Percentiles rank a stretch among this genome's conserved stretches.
Evolutionary conservation across 2,113 vertebrate genomes (phyloP).

Genomic region (Callipepla squamata): DNA sequence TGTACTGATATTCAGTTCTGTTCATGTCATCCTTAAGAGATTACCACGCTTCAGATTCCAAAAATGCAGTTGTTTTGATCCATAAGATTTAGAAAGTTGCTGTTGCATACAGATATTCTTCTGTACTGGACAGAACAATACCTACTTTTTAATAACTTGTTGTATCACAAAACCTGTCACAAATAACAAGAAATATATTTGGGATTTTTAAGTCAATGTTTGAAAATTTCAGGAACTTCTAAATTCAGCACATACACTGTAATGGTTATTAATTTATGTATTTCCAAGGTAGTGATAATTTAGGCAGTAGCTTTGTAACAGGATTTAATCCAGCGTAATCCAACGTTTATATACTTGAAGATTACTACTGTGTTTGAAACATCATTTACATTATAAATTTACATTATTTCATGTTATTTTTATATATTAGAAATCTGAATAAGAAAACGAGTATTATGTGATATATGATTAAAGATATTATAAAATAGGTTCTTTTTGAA

Average conservation of each 20-base stretch:
- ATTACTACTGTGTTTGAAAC: not conserved
- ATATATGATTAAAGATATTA: not conserved
- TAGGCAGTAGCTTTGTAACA: not conserved
- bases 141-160: not conserved
- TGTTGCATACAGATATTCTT: constrained; percentile 25
- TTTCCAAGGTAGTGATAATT: not conserved
- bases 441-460: not conserved
- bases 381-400: not conserved
- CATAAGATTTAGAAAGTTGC: constrained; percentile 38
- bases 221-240: not conserved
- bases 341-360: not conserved
- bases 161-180: not conserved
- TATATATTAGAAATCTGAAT: not conserved
- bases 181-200: not conserved
- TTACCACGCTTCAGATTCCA: constrained; percentile 55
- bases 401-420: not conserved
- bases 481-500: not conserved
- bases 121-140: constrained; percentile 3
- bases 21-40: constrained; percentile 50
- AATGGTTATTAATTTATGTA: not conserved
- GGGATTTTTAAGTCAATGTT: not conserved
- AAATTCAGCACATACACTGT: not conserved
- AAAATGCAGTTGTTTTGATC: constrained; percentile 50
- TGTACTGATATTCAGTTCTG: constrained; percentile 21
- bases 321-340: not conserved